Percentiles rank a stretch among this genome's conserved stretches.
phyloP scores from a whole-genome alignment of 2,888 invertebrate species.

The Scrobipalpa atriplicella region DNA sequence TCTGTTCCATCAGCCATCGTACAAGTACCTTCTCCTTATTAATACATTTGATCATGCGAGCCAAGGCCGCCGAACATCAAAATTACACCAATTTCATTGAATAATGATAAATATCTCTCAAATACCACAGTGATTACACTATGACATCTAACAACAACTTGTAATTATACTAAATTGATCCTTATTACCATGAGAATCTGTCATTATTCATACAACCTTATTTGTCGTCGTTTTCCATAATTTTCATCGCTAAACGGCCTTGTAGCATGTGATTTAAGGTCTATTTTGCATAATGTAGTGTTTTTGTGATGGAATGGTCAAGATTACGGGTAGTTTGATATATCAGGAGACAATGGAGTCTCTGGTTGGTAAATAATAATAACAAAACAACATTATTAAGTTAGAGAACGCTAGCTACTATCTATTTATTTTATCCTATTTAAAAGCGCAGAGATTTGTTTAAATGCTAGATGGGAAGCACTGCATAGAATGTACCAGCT shows the following conservation, averaged over 20 bases:
- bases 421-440: no score
- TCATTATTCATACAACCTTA: conserved; percentile 26
- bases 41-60: not conserved
- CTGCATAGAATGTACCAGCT: no score
- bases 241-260: conserved; percentile 8
- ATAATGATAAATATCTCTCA: conserved; percentile 22
- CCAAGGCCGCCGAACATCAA: conserved; percentile 5
- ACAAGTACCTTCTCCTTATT: not conserved
- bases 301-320: not conserved
- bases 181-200: conserved; percentile 27
- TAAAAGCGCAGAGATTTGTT: no score
- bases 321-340: not conserved
- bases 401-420: no score
- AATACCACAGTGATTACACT: conserved; percentile 25
- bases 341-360: not conserved
- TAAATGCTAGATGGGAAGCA: no score
- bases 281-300: conserved; percentile 5
- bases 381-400: not conserved
- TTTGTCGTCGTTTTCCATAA: conserved; percentile 1
- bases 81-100: conserved; percentile 20
- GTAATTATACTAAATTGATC: conserved; percentile 30
- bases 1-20: no score
- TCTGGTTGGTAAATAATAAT: not conserved
- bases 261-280: not conserved
- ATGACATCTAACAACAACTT: conserved; percentile 28